Evolutionary conservation across 2,797 vertebrate genomes (phyloP).

Genomic region (Philypnodon macrostomus): DNA sequence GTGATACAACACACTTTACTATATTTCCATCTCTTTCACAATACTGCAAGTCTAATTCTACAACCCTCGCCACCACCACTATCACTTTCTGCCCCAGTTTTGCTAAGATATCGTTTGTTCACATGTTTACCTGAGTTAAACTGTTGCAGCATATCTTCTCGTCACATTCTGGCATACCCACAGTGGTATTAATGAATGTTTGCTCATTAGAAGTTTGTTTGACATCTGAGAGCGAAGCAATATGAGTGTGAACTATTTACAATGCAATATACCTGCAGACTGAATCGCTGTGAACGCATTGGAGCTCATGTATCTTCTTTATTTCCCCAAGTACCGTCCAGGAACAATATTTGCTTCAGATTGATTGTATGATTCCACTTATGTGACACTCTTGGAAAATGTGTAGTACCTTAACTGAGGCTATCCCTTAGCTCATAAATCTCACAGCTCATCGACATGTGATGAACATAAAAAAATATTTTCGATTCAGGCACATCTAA

Average conservation of each 20-base stretch:
- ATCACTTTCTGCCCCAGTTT: no score
- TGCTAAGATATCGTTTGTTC: no score
- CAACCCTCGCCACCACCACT: no score
- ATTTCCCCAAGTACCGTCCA: constrained; percentile 11
- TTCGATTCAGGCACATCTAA: constrained; percentile 29
- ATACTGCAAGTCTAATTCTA: no score
- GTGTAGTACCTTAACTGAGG: not conserved
- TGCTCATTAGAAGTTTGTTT: constrained; percentile 5
- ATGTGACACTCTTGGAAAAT: not conserved
- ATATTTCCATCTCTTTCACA: no score
- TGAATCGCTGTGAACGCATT: not conserved
- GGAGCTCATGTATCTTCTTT: constrained; percentile 2
- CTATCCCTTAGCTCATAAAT: constrained; percentile 4
- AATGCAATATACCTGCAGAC: not conserved
- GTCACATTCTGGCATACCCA: not conserved
- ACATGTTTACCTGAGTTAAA: not conserved
- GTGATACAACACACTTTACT: no score
- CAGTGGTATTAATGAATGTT: not conserved
- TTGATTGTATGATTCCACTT: not conserved
- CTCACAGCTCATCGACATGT: constrained; percentile 9
- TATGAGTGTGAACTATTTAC: constrained; percentile 9
- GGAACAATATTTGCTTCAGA: constrained; percentile 6
- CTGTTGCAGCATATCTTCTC: not conserved
- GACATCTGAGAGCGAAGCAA: constrained; percentile 10
- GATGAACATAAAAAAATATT: constrained; percentile 22